Percentiles rank a stretch among this genome's conserved stretches.
phyloP scores from a whole-genome alignment of 2,797 vertebrate species.

The Trematomus bernacchii region DNA sequence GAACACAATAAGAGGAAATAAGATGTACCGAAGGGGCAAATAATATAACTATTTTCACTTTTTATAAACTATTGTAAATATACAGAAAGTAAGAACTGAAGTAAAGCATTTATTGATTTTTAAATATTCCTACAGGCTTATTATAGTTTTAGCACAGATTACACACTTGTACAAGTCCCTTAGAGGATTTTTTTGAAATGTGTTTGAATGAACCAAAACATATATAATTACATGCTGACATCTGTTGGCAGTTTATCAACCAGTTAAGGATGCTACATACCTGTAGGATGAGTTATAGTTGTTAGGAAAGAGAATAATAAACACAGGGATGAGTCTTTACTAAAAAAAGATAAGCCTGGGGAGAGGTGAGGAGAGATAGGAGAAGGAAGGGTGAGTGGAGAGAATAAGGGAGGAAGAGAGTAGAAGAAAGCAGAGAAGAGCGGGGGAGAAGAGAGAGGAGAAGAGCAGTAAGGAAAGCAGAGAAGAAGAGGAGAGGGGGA shows the following conservation, averaged over 20 bases:
- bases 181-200: too few species aligned
- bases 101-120: background rate
- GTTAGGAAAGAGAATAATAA: background rate
- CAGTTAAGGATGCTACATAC: background rate
- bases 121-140: background rate
- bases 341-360: conserved; percentile 12
- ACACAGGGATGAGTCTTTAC: conserved; percentile 10
- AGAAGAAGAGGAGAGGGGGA: too few species aligned
- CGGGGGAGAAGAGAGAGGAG: too few species aligned
- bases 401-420: too few species aligned
- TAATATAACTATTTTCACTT: too few species aligned
- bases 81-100: too few species aligned
- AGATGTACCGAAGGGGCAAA: too few species aligned
- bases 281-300: background rate
- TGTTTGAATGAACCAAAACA: background rate
- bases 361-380: background rate
- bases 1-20: too few species aligned
- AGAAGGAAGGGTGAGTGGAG: too few species aligned
- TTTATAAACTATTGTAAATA: too few species aligned
- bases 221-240: background rate
- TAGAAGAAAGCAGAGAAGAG: too few species aligned
- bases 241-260: background rate
- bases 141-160: background rate
- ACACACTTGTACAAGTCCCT: background rate
- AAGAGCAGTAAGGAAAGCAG: too few species aligned